Base-by-base conservation (phyloP, 2,113 vertebrate species). In the Ophiodon elongatus region DNA sequence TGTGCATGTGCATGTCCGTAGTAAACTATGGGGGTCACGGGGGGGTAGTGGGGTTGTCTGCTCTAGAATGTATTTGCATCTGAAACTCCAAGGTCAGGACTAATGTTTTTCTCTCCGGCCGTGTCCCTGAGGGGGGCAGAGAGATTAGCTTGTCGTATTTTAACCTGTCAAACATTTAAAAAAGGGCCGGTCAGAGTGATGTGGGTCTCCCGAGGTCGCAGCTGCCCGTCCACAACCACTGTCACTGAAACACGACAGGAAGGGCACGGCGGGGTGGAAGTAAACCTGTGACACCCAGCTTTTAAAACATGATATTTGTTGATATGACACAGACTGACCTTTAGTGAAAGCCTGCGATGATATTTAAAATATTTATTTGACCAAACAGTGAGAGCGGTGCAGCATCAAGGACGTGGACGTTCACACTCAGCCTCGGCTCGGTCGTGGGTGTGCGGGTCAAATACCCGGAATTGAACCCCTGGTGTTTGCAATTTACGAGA, bases 131-230 rank as follows among this genome's bases (percentile, higher is more conserved):
- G 87, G 87, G 72, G 62, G 74, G 50, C 78, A 66, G 47, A 59
- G 88, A 84, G 90, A 93, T 90, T 90, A 91, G 79, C 63, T 79
- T 72, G 88, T 86, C 90, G 77, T 95, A 94, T 94, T 93, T 94
- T 91, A 59, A 94, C 86, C 85, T 93, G 91, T 92, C 91, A 93
- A 63, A 86, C 72, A 80, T 87, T 90, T 23, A n/a, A 66, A 85
- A 92, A 91, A 73, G 73, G 74, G 83, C 54, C 83, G 39, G 82
- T 60, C 73, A 69, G 79, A 7, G 29, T n/a, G 47, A 21, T 60
- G 11, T 4, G 65, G 79, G 64, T 83, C 84, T 76, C 83, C 70
- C 10, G 86, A 71, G 88, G 84, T 88, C 66, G 4, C 86, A 90
- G 89, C 86, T 89, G 81, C 82, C 74, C 54, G 35, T 79, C 72